Base-by-base conservation (phyloP, 2,888 invertebrate genomes). In the Periphyllus acericola region DNA sequence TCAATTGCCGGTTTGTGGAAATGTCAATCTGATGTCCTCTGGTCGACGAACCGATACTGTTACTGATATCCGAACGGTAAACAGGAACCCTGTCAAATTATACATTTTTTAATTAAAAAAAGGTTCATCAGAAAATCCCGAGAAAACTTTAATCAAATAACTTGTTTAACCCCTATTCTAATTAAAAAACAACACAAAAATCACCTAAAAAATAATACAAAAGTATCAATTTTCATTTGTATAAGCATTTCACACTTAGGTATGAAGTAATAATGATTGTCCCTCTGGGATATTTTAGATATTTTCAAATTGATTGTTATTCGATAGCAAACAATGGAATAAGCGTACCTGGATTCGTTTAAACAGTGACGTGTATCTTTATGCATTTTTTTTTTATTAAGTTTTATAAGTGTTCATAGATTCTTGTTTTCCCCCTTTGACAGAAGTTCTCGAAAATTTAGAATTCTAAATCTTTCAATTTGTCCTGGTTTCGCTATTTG, bases 21-120 rank as follows among this genome's bases (percentile, higher is more conserved):
- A 78, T 34, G 75, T 84, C 84, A 84, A 66, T 66, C 84, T 32
- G 66, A 76, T 60, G 75, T 76, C 79, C 40, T 76, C 40, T 25
- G 32, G 40, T 66, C 46, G 60, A n/a, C 72, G 29, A 55, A 14
- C 14, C 1, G 52, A n/a, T n/a, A n/a, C n/a, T n/a, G n/a, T n/a
- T n/a, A n/a, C n/a, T n/a, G n/a, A n/a, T 80, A 80, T 81, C 79
- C 55, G 21, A 55, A 29, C 21, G 29, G 81, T 40, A 66, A 81
- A 60, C 87, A 74, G 72, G 60, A 74, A 79, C 72, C 66, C 72
- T 80, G 81, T 81, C 25, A 87, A 80, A 87, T 87, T 81, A 87
- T 80, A 80, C 55, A 66, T 32, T 80, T 87, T 87, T 85, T 87
- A 81, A 87, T 81, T 87, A 87, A 87, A 87, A 87, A 87, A 74